Evolutionary conservation across 2,888 invertebrate species (phyloP), one percentile per base, ranked within the genome.

Genomic region (Plebejus anna): DNA sequence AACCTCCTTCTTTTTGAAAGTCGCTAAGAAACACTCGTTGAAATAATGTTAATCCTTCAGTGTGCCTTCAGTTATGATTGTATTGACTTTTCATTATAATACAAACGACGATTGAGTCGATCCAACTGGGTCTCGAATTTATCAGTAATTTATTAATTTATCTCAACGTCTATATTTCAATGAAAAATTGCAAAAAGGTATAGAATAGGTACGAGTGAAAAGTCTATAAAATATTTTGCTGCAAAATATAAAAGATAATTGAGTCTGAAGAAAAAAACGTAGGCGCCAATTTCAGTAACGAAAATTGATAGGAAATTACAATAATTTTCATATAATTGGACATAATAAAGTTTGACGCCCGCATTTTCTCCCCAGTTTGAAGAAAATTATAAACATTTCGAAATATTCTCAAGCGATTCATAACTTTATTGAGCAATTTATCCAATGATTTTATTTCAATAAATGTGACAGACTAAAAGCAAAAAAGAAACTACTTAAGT

Each of bases 301-400:
- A 51, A 73, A 73, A 73, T 73, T 73, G 73, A 73, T 73, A 73
- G 51, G 16, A 73, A 73, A 73, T 51, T 51, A 32, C 73, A 73
- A 73, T 73, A 73, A 73, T 55, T 73, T 73, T 51, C 51, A 73
- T 51, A 73, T 32, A 73, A 73, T 73, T 73, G 55, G 28, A 16
- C 28, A 32, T 73, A 73, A 73, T 73, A 51, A 22, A 73, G 32
- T 73, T 73, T 73, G 73, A 51, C 51, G 73, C 28, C 32, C 73
- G 13, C 16, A 3, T 73, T 73, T 16, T 51, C 73, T 7, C 73
- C 73, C 47, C 22, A 28, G 72, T 22, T 72, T 47, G 47, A 51
- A 4, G 47, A 36, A 66, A 66, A 36, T 66, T 66, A 13, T 1
- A 32, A 36, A 66, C 6, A 66, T 66, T 36, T 13, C 5, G 36